Conservation (phyloP, 2,888 invertebrate genomes). For the Drosophila prolongata region DNA sequence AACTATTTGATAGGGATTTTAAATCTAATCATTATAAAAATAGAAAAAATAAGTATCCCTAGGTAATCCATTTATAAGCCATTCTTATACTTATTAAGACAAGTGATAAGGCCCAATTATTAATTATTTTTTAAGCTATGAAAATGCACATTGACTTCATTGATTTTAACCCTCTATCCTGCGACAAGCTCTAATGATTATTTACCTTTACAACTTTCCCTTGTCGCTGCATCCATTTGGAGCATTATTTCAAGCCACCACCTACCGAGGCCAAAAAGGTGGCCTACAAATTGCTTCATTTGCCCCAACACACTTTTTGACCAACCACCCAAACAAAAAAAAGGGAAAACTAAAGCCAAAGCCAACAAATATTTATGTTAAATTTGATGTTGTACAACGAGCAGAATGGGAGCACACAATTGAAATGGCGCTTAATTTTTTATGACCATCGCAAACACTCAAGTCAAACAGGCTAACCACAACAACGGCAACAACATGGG, state of each 20-base stretch:
- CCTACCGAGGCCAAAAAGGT: slow-evolving; percentile 19
- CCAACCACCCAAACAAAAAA: slow-evolving; percentile 14
- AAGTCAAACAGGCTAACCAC: slow-evolving; percentile 58
- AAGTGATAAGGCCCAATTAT: too few species aligned
- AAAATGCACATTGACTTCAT: not conserved
- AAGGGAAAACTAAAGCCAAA: slow-evolving; percentile 47
- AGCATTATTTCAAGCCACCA: not conserved
- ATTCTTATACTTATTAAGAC: too few species aligned
- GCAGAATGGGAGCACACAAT: slow-evolving; percentile 59
- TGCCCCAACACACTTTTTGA: slow-evolving; percentile 38
- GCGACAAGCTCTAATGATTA: not conserved
- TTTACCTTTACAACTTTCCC: not conserved
- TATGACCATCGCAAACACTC: slow-evolving; percentile 76
- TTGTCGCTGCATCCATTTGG: not conserved
- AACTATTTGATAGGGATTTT: too few species aligned
- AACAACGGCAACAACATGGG: slow-evolving; percentile 61
- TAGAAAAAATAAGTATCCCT: too few species aligned
- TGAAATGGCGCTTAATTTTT: slow-evolving; percentile 78
- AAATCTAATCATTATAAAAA: too few species aligned
- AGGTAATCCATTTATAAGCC: too few species aligned
- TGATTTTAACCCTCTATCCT: not conserved
- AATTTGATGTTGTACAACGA: slow-evolving; percentile 65
- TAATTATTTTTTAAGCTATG: not conserved
- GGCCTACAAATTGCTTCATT: slow-evolving; percentile 74
- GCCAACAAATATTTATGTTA: slow-evolving; percentile 61